phyloP scores from a whole-genome alignment of 2,797 vertebrate genomes.

The Dromococcyx pavoninus region DNA sequence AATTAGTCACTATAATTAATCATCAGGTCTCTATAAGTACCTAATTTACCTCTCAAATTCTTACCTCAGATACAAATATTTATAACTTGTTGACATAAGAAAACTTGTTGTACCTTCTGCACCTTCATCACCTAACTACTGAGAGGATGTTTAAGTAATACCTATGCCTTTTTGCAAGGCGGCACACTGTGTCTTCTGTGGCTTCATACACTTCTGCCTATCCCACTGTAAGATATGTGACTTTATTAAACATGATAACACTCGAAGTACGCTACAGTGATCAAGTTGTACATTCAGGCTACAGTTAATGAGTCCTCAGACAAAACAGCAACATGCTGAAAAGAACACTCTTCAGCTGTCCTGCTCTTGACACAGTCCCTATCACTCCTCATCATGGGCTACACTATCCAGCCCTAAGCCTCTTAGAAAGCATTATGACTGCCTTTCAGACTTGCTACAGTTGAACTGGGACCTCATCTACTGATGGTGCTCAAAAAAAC shows the following conservation, averaged over 20 bases:
- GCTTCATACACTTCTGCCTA: neutral
- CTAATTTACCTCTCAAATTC: neutral
- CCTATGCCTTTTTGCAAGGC: neutral
- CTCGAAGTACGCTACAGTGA: neutral
- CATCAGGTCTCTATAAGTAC: neutral
- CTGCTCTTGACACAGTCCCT: neutral
- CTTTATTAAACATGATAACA: neutral
- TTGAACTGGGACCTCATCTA: neutral
- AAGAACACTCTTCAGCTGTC: neutral
- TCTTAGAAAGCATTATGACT: neutral
- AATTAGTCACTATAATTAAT: neutral
- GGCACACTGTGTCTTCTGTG: neutral
- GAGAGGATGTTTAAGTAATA: neutral
- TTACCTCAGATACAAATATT: neutral
- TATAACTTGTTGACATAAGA: neutral
- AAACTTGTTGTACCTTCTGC: neutral
- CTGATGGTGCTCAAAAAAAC: neutral
- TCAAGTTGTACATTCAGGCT: neutral
- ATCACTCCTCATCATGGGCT: neutral
- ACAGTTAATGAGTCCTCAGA: neutral
- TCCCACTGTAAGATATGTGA: neutral
- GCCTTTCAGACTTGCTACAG: neutral
- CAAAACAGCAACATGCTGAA: neutral
- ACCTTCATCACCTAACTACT: neutral
- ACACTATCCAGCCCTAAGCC: neutral